Evolutionary conservation across 2,888 invertebrate species (phyloP), one percentile per base, ranked within the genome.

Genomic region (Eupithecia exiguata): DNA sequence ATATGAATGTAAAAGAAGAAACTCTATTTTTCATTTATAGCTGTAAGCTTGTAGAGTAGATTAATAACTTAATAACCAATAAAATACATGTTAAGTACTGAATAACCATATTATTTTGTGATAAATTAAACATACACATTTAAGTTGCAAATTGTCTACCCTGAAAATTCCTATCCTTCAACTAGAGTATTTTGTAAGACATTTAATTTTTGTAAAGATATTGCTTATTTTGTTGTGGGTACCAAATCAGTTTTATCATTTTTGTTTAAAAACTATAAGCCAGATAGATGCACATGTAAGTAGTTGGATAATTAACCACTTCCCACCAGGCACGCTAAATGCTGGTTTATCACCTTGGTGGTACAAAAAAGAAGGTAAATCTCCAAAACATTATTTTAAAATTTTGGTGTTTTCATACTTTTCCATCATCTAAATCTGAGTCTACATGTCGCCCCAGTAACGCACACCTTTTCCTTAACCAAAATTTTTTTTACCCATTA

Each of bases 1-100:
- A 91, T 91, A 91, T 87, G 84, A 84, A 85, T 84, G 85, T 86
- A 79, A 81, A 83, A 81, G 80, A 83, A 81, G 74, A 84, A 79
- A 81, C 83, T 73, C 70, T 82, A 81, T 83, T 81, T 83, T 81
- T 82, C 78, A 80, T 80, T 80, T 76, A 78, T 71, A 76, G 68
- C 68, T 68, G 36, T 67, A 68, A 38, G 21, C n/a, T 40, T 66
- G n/a, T 40, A 43, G 66, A 58, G 62, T 62, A 62, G 58, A 25
- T 25, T 12, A 58, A 25, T 25, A 58, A 58, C n/a, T n/a, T n/a
- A n/a, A n/a, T n/a, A n/a, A 12, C 58, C 58, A 58, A 25, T 58
- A 58, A 30, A 21, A 58, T 58, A 58, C 58, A 58, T 58, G 25
- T 25, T n/a, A 53, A 10, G 53, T 46, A 53, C 58, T 25, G 21